These are phyloP conservation scores for Masticophis lateralis DNA, from an alignment of 2,797 vertebrate genomes.

Conservation along the genomic window DNA sequence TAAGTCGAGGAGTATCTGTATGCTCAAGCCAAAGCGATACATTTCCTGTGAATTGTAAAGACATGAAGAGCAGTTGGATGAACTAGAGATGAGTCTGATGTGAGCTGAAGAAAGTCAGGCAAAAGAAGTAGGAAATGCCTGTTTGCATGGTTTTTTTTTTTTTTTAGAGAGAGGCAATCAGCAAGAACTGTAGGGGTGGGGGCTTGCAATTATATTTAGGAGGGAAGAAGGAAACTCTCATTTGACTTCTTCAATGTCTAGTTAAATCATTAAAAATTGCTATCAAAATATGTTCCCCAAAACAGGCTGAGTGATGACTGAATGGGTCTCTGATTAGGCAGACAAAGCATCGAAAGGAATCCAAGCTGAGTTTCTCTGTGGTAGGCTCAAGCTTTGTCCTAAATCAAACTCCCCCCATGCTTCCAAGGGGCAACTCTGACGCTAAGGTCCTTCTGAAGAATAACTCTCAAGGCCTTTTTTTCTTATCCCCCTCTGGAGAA, in stretches of 20 bases:
- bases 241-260: constrained; percentile 27
- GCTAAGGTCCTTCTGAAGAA: background rate
- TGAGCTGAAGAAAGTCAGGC: constrained; percentile 1
- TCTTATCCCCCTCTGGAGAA: background rate
- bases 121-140: background rate
- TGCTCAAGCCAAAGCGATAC: background rate
- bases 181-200: background rate
- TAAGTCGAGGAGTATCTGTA: background rate
- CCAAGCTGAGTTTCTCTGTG: background rate
- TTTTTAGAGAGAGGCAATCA: background rate
- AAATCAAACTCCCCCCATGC: too few species aligned
- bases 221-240: constrained; percentile 16
- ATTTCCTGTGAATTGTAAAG: background rate
- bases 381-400: background rate
- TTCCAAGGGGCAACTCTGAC: background rate
- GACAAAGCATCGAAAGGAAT: background rate
- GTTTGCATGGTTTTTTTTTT: background rate
- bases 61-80: background rate
- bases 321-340: background rate
- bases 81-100: background rate
- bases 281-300: constrained; percentile 9
- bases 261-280: constrained; percentile 34
- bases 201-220: background rate
- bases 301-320: constrained; percentile 33
- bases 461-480: background rate